A percentile compares a stretch with the other conserved stretches of the same genome.
Conservation (phyloP, 2,888 invertebrate genomes). For the Hololepta plana region DNA sequence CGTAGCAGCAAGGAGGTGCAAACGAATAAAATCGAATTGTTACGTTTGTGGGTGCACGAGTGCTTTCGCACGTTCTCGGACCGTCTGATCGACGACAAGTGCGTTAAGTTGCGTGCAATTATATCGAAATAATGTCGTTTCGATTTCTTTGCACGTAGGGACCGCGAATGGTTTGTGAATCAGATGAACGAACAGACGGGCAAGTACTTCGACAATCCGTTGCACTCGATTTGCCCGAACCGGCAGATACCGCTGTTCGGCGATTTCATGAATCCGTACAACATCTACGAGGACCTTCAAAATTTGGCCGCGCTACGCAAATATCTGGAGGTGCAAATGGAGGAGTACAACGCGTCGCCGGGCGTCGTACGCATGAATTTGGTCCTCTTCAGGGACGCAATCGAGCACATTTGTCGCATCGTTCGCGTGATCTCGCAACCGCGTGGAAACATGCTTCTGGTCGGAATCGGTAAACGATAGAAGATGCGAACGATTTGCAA, state of each 20-base stretch:
- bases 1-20: constrained; percentile 61
- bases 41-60: constrained; percentile 77
- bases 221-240: constrained; percentile 58
- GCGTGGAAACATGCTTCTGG: constrained; percentile 64
- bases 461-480: constrained; percentile 48
- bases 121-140: background rate
- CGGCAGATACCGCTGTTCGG: constrained; percentile 54
- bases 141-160: constrained; percentile 30
- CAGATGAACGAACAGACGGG: constrained; percentile 58
- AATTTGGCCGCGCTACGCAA: constrained; percentile 38
- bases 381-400: constrained; percentile 72
- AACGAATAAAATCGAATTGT: constrained; percentile 47
- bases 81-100: constrained; percentile 61
- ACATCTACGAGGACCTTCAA: constrained; percentile 63
- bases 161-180: constrained; percentile 57
- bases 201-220: constrained; percentile 62
- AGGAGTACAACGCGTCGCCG: constrained; percentile 63
- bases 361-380: constrained; percentile 65
- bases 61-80: constrained; percentile 71
- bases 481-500: constrained; percentile 3
- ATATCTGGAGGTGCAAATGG: constrained; percentile 37
- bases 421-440: constrained; percentile 71
- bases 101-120: constrained; percentile 14
- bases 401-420: constrained; percentile 69
- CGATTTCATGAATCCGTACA: constrained; percentile 61